These are phyloP conservation scores for Crocodylus rhombifer DNA, from an alignment of 2,797 vertebrate genomes.

Conservation along the genomic window DNA sequence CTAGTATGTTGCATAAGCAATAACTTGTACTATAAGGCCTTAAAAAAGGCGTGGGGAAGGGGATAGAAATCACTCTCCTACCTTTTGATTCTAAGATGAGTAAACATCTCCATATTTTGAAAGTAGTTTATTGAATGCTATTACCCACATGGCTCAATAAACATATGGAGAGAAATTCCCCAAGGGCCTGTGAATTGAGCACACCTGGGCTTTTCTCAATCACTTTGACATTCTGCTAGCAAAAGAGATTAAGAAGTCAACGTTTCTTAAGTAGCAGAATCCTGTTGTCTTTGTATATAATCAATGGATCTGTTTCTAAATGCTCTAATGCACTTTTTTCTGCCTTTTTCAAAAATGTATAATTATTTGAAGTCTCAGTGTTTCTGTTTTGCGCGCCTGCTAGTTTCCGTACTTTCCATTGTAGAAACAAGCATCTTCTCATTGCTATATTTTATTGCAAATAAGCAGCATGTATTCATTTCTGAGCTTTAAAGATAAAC, in stretches of 20 bases:
- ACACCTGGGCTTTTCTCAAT: conserved; percentile 33
- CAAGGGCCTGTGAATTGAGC: conserved; percentile 41
- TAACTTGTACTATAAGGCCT: neutral
- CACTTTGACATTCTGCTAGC: conserved; percentile 15
- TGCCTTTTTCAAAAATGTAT: conserved; percentile 12
- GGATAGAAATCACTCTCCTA: neutral
- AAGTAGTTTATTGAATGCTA: conserved; percentile 56
- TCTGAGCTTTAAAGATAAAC: conserved; percentile 63
- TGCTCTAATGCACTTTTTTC: conserved; percentile 3
- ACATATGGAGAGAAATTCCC: conserved; percentile 28
- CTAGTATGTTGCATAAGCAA: neutral
- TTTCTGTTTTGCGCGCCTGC: neutral
- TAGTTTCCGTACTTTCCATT: conserved; percentile 40
- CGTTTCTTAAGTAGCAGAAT: conserved; percentile 52
- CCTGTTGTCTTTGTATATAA: conserved; percentile 44
- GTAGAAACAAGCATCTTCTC: conserved; percentile 33
- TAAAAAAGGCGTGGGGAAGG: neutral
- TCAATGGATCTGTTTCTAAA: conserved; percentile 45
- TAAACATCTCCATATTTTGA: conserved; percentile 33
- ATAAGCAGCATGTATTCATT: neutral
- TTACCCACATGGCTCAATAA: conserved; percentile 64
- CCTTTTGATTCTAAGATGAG: conserved; percentile 18
- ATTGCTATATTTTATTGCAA: conserved; percentile 22
- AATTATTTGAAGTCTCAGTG: conserved; percentile 24
- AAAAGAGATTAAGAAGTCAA: conserved; percentile 40